Conservation (phyloP, 2,888 invertebrate species). For the Gortyna flavago region DNA sequence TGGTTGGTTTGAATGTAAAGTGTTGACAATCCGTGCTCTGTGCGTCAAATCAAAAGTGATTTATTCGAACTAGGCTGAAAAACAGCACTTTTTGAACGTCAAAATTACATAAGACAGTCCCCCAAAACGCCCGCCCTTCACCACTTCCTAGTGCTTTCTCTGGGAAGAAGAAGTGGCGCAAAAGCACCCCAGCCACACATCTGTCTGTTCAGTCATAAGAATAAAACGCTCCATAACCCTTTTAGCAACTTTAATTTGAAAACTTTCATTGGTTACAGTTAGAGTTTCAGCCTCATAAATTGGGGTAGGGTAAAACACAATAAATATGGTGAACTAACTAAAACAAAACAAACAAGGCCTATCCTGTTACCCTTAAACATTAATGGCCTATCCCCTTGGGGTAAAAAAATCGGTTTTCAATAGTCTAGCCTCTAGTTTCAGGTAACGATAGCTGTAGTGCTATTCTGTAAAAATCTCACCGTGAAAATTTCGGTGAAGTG, state of each 20-base stretch:
- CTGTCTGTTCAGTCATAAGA: neutral
- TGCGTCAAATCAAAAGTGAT: neutral
- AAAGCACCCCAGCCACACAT: neutral
- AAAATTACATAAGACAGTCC: neutral
- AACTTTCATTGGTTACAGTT: neutral
- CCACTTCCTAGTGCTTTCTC: neutral
- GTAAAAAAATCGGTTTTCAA: constrained; percentile 50
- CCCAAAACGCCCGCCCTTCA: neutral
- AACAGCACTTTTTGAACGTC: too few relatives aligned
- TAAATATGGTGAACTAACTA: constrained; percentile 34
- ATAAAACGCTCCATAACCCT: neutral
- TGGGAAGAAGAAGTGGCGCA: neutral
- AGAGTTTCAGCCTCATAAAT: constrained; percentile 5
- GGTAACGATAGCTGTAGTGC: constrained; percentile 25
- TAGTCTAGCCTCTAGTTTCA: constrained; percentile 38
- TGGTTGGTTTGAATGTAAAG: neutral
- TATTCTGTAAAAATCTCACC: too few relatives aligned
- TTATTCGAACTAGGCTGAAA: neutral
- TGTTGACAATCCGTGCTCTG: too few relatives aligned
- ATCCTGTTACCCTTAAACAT: neutral
- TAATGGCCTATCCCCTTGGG: constrained; percentile 24
- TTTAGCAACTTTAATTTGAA: constrained; percentile 10
- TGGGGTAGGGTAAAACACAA: constrained; percentile 25
- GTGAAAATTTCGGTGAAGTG: too few relatives aligned
- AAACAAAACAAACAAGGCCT: constrained; percentile 28